phyloP scores from a whole-genome alignment of 2,797 vertebrate genomes.

The Enteromius thamalakanensis region DNA sequence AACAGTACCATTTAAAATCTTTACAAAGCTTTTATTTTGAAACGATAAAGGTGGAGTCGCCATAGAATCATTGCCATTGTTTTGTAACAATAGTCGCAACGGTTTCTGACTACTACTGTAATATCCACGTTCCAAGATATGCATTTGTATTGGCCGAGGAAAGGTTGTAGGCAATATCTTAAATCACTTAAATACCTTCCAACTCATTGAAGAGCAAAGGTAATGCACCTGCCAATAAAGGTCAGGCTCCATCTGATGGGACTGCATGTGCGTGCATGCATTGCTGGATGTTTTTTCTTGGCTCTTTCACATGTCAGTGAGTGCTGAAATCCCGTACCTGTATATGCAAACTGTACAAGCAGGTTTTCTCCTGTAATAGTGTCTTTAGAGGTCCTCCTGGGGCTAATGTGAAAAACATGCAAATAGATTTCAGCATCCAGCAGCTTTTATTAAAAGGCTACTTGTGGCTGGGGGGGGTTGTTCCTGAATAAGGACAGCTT shows the following conservation, averaged over 20 bases:
- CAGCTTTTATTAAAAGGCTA: constrained; percentile 13
- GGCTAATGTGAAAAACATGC: constrained; percentile 7
- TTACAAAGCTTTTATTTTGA: constrained; percentile 37
- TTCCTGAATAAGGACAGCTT: constrained; percentile 29
- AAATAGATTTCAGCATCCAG: not conserved
- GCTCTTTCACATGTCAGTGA: constrained; percentile 14
- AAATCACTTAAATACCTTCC: constrained; percentile 4
- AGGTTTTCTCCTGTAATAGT: constrained; percentile 67
- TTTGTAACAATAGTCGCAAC: constrained; percentile 20
- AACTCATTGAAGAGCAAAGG: not conserved
- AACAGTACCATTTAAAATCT: not conserved
- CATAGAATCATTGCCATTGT: constrained; percentile 14
- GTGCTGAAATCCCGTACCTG: not conserved
- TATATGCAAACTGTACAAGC: constrained; percentile 64
- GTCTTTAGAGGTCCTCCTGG: not conserved
- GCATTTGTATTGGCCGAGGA: constrained; percentile 13
- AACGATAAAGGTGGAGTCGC: not conserved
- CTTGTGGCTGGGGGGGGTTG: not conserved
- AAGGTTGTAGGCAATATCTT: not conserved
- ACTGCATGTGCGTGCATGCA: not conserved
- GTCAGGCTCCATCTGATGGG: not conserved
- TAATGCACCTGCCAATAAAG: not conserved
- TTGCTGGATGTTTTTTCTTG: constrained; percentile 23
- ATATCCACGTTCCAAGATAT: not conserved
- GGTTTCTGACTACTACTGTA: not conserved